A percentile compares a stretch with the other conserved stretches of the same genome.
phyloP scores from a whole-genome alignment of 1,140 invertebrate genomes.

The Mylabris phalerata region DNA sequence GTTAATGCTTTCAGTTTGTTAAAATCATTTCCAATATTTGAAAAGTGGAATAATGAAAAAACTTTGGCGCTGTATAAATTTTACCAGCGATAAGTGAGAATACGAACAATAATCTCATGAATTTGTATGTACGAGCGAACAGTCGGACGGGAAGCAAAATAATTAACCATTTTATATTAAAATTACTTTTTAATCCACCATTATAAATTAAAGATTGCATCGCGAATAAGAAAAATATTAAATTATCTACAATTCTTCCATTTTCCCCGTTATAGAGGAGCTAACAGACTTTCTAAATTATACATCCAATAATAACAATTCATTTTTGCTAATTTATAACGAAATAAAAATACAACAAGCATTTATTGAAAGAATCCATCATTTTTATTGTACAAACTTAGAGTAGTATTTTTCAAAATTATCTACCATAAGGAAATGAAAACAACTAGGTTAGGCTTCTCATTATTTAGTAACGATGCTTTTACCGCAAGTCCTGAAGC shows the following conservation, averaged over 20 bases:
- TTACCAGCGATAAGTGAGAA: constrained; percentile 15
- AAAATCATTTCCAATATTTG: too few relatives aligned
- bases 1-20: too few relatives aligned
- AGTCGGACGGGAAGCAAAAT: constrained; percentile 16
- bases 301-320: too few relatives aligned
- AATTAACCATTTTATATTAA: constrained; percentile 35
- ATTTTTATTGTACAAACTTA: background rate
- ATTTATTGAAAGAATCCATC: too few relatives aligned
- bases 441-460: constrained; percentile 27
- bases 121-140: constrained; percentile 21
- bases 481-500: constrained; percentile 30
- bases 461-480: constrained; percentile 40
- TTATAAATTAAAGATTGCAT: constrained; percentile 30
- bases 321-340: too few relatives aligned
- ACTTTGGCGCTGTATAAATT: constrained; percentile 19
- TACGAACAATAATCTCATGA: constrained; percentile 22
- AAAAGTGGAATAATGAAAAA: constrained; percentile 13
- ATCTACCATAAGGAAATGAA: constrained; percentile 31
- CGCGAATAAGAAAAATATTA: constrained; percentile 20
- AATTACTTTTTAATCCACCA: constrained; percentile 33
- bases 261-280: background rate
- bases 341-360: too few relatives aligned
- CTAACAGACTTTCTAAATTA: too few relatives aligned
- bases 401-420: constrained; percentile 11
- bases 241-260: constrained; percentile 19